Evolutionary conservation across 2,113 vertebrate genomes (phyloP).

Genomic region (Nesoenas mayeri): DNA sequence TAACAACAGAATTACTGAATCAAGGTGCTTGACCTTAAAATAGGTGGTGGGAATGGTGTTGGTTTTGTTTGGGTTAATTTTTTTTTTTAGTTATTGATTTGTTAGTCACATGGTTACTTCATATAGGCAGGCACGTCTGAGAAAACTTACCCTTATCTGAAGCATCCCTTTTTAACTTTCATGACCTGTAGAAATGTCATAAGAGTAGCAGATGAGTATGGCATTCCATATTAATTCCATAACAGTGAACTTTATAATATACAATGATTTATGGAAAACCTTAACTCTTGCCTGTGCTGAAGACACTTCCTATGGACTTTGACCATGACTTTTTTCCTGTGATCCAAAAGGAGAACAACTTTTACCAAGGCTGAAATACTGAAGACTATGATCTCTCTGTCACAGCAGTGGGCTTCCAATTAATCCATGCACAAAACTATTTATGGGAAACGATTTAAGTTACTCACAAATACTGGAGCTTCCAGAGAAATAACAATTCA

Average conservation of each 20-base stretch:
- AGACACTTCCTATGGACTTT: background rate
- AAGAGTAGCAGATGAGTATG: background rate
- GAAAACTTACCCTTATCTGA: background rate
- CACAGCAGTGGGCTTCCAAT: background rate
- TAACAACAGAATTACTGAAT: background rate
- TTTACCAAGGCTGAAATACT: background rate
- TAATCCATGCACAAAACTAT: background rate
- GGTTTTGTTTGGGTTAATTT: background rate
- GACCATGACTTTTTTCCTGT: background rate
- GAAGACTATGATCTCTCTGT: background rate
- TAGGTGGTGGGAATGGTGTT: background rate
- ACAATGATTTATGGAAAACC: background rate
- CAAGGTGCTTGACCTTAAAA: background rate
- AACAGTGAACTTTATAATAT: background rate
- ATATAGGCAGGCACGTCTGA: background rate
- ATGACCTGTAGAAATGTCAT: background rate
- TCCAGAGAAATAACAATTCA: background rate
- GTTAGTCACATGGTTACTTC: background rate
- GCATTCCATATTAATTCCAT: background rate
- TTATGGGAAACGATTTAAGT: background rate
- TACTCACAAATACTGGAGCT: background rate
- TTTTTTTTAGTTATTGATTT: background rate
- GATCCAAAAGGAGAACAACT: background rate
- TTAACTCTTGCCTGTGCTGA: background rate
- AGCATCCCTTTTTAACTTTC: background rate